phyloP scores from a whole-genome alignment of 1,140 invertebrate species.

The Triops cancriformis region DNA sequence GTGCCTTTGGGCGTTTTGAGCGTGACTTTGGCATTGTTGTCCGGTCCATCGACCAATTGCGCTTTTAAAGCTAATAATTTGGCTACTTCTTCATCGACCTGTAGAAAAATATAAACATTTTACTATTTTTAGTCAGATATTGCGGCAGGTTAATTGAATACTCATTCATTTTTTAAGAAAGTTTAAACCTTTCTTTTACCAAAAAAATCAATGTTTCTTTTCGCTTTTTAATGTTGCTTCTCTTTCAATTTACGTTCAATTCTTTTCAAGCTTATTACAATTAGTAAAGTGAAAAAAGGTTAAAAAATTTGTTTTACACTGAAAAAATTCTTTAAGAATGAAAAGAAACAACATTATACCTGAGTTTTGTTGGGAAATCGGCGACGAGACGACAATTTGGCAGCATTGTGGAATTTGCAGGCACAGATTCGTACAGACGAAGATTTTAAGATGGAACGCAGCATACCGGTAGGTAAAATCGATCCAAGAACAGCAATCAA shows the following conservation, averaged over 20 bases:
- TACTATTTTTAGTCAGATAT: no score
- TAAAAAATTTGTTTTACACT: slow-evolving; percentile 21
- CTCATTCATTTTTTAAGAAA: no score
- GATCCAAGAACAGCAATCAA: background rate
- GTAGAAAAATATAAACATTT: slow-evolving; percentile 32
- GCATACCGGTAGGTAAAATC: background rate
- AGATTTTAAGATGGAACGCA: background rate
- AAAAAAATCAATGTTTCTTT: no score
- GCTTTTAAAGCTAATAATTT: slow-evolving; percentile 72
- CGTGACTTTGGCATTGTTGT: slow-evolving; percentile 49
- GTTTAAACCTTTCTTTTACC: no score
- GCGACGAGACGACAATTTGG: background rate
- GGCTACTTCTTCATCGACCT: slow-evolving; percentile 71
- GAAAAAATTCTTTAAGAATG: slow-evolving; percentile 15
- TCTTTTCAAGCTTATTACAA: no score
- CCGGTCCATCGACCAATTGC: slow-evolving; percentile 50
- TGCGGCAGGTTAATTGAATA: no score
- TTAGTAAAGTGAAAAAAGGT: slow-evolving; percentile 19
- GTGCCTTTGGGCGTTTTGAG: slow-evolving; percentile 94
- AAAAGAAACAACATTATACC: slow-evolving; percentile 16
- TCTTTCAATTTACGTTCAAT: no score
- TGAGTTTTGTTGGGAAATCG: background rate
- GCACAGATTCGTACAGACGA: background rate
- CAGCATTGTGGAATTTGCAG: background rate
- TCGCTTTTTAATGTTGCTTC: no score